Conservation (phyloP, 2,113 vertebrate genomes). For the Melospiza melodia region DNA sequence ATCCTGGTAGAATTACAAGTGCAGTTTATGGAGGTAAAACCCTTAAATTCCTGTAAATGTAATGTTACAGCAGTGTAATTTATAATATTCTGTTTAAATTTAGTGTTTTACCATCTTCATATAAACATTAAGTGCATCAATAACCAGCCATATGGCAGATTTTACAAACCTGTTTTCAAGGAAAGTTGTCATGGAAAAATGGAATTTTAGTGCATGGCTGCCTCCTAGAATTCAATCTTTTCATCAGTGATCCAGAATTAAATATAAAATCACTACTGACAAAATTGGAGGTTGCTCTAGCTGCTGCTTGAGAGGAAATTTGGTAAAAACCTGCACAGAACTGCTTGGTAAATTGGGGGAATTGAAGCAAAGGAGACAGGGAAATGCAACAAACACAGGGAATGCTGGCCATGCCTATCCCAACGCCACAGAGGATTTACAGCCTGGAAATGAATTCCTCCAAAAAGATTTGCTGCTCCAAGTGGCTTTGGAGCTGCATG, state of each 20-base stretch:
- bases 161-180: conserved; percentile 1
- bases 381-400: neutral
- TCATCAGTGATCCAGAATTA: conserved; percentile 36
- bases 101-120: neutral
- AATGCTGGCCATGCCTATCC: neutral
- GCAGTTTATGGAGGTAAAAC: neutral
- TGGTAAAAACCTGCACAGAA: neutral
- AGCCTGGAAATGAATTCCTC: neutral
- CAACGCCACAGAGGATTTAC: neutral
- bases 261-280: conserved; percentile 3
- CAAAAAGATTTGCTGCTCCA: neutral
- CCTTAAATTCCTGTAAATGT: neutral
- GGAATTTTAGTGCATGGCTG: neutral
- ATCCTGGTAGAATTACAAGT: neutral
- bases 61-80: neutral
- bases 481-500: neutral
- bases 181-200: neutral
- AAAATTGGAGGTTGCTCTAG: neutral
- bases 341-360: neutral
- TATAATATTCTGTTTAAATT: neutral
- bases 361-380: neutral
- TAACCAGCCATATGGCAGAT: neutral
- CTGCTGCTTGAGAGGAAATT: conserved; percentile 4
- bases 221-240: neutral
- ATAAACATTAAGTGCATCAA: neutral